Conservation (phyloP, 2,113 vertebrate species). For the Pygoscelis adeliae region DNA sequence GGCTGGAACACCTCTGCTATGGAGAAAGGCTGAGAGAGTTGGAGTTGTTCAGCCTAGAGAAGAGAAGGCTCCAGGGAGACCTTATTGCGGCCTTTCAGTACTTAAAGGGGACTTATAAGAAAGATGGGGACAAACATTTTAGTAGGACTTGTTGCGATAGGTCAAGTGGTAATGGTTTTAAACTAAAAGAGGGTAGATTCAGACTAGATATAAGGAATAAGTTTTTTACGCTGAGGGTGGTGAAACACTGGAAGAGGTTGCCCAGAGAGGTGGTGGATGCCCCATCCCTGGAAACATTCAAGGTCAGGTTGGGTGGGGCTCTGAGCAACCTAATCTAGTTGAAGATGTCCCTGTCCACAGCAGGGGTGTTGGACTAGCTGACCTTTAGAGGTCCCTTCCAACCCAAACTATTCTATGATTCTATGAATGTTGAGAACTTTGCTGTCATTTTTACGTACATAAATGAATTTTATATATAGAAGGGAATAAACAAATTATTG, state of each 20-base stretch:
- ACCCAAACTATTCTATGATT: neutral
- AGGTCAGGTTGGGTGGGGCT: no score
- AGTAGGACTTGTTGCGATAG: fast-evolving
- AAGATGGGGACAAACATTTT: neutral
- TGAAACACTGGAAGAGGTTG: neutral
- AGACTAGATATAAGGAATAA: neutral
- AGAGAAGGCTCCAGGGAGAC: neutral
- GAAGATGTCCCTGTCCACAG: neutral
- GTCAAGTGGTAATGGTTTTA: neutral
- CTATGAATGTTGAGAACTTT: neutral
- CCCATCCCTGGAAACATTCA: neutral
- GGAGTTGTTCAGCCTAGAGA: neutral
- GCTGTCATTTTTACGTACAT: neutral
- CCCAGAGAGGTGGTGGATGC: neutral
- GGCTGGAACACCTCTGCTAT: neutral
- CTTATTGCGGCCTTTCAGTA: neutral
- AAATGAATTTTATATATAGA: neutral
- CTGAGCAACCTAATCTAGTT: neutral
- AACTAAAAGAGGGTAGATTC: neutral
- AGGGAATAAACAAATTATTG: neutral
- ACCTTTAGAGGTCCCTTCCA: neutral
- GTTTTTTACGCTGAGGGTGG: neutral
- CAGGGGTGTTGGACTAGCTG: neutral
- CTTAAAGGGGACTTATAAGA: neutral
- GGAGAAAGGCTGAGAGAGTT: neutral